phyloP scores from a whole-genome alignment of 2,797 vertebrate genomes.

The Mormyrus proboscirostris region DNA sequence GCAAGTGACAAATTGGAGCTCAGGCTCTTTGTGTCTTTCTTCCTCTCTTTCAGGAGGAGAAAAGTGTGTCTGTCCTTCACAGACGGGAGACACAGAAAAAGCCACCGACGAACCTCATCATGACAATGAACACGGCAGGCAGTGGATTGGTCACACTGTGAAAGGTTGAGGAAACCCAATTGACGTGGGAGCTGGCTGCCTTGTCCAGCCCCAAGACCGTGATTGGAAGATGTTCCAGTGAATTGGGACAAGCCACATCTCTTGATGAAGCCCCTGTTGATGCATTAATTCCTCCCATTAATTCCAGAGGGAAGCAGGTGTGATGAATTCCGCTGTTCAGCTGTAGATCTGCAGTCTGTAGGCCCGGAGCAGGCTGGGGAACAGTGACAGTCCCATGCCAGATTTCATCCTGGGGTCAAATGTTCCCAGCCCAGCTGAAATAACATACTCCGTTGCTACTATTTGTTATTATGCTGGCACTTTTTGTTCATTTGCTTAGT shows the following conservation, averaged over 20 bases:
- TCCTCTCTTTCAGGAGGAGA: slow-evolving; percentile 45
- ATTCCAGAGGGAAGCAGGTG: neutral
- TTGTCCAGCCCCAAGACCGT: neutral
- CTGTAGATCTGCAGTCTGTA: neutral
- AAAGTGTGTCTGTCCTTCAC: slow-evolving; percentile 34
- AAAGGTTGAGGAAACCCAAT: neutral
- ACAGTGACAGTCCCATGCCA: neutral
- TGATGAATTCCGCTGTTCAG: neutral
- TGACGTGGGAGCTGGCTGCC: neutral
- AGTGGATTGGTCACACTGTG: slow-evolving; percentile 32
- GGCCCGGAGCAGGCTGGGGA: neutral
- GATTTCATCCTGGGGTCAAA: neutral
- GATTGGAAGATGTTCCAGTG: neutral
- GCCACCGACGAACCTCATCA: neutral
- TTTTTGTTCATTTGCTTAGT: neutral
- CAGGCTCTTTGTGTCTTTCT: slow-evolving; percentile 53
- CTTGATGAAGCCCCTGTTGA: neutral
- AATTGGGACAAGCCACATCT: neutral
- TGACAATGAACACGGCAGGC: neutral
- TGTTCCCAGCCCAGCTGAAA: neutral
- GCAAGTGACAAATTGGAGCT: slow-evolving; percentile 58
- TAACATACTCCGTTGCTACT: neutral
- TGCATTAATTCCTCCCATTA: neutral
- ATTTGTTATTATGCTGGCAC: neutral
- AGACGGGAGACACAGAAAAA: neutral